These are phyloP conservation scores for Gonatopus flavifemur DNA, from an alignment of 1,140 invertebrate genomes.

Conservation along the genomic window DNA sequence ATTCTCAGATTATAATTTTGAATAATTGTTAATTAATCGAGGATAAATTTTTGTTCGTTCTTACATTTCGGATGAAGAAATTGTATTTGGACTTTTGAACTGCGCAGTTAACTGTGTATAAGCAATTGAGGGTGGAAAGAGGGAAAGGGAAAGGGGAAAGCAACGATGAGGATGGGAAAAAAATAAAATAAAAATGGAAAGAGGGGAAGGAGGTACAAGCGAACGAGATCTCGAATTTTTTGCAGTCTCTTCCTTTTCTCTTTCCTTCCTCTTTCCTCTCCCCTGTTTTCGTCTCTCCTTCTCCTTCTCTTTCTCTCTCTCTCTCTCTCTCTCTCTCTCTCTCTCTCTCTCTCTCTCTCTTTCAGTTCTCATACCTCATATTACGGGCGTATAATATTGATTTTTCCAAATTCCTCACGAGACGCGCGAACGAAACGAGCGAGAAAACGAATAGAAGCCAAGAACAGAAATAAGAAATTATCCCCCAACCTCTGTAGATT, in stretches of 20 bases:
- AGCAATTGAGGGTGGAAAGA: not conserved
- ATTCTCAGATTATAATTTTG: no score
- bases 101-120: no score
- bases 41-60: no score
- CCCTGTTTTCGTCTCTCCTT: conserved; percentile 14
- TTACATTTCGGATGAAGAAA: no score
- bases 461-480: no score
- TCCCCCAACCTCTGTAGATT: no score
- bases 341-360: conserved; percentile 17
- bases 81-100: no score
- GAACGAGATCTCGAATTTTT: conserved; percentile 32
- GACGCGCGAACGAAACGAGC: conserved; percentile 22
- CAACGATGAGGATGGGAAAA: not conserved
- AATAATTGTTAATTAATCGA: no score
- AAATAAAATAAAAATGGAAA: not conserved
- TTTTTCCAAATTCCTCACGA: conserved; percentile 50
- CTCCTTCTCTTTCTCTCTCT: conserved; percentile 9
- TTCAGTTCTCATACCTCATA: conserved; percentile 8
- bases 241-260: conserved; percentile 13
- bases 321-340: conserved; percentile 1
- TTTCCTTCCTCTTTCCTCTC: conserved; percentile 1
- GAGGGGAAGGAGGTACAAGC: conserved; percentile 10
- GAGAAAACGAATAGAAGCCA: not conserved
- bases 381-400: conserved; percentile 46
- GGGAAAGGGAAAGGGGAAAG: not conserved